A percentile compares a stretch with the other conserved stretches of the same genome.
These are phyloP conservation scores for Anodontia alba DNA, from an alignment of 2,888 invertebrate species.

Conservation along the genomic window DNA sequence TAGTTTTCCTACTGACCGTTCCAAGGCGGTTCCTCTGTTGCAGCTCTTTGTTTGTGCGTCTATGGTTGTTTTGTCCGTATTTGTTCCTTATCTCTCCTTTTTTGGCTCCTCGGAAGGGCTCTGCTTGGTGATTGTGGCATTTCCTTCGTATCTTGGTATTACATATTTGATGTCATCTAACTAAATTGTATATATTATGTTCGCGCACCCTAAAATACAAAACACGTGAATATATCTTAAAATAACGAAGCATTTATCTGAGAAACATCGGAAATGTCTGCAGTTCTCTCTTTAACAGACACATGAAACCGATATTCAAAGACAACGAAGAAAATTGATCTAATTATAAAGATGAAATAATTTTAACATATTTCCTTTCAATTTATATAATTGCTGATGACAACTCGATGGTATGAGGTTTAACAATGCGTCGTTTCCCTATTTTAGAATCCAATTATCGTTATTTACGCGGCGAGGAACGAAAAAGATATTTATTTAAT, in stretches of 20 bases:
- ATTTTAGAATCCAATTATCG: constrained; percentile 12
- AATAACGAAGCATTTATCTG: constrained; percentile 8
- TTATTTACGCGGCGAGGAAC: constrained; percentile 19
- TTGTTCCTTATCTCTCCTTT: no score
- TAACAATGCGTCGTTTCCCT: constrained; percentile 13
- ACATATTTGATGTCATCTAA: no score
- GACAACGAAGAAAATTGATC: constrained; percentile 15
- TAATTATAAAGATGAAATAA: constrained; percentile 14
- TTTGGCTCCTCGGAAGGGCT: no score
- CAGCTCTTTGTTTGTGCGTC: no score
- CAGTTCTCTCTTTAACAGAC: background rate
- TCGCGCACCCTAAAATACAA: no score
- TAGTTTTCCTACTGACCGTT: no score
- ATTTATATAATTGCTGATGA: constrained; percentile 15
- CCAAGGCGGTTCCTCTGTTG: no score
- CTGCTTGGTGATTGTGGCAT: no score
- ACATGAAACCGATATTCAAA: background rate
- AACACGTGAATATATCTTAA: constrained; percentile 4
- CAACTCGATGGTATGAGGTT: constrained; percentile 16
- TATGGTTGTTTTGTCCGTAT: no score
- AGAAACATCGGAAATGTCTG: background rate
- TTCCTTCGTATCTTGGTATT: no score
- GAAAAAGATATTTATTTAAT: constrained; percentile 20
- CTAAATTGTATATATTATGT: no score
- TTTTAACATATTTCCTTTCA: constrained; percentile 13